Percentiles rank a stretch among this genome's conserved stretches.
phyloP scores from a whole-genome alignment of 1,140 invertebrate species.

The Aphelenchoides avenae region DNA sequence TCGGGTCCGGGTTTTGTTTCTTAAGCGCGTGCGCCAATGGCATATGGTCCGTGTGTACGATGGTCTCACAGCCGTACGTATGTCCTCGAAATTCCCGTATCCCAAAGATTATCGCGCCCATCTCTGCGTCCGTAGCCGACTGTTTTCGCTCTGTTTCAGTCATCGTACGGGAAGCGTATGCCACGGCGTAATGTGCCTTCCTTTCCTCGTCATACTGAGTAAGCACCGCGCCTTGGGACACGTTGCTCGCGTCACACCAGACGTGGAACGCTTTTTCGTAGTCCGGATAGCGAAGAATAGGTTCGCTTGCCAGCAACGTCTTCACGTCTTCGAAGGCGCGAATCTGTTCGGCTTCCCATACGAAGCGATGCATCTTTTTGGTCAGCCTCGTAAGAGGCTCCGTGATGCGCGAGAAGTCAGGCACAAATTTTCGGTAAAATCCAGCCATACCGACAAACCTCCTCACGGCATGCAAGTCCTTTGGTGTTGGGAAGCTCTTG shows the following conservation, averaged over 20 bases:
- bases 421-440: constrained; percentile 4
- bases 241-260: not conserved
- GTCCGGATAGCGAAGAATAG: constrained; percentile 4
- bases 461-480: constrained; percentile 1
- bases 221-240: not conserved
- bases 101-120: constrained; percentile 4
- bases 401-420: constrained; percentile 6
- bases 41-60: constrained; percentile 11
- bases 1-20: constrained; percentile 10
- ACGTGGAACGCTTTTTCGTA: constrained; percentile 11
- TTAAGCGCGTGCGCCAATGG: constrained; percentile 7
- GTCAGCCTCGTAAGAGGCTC: constrained; percentile 1
- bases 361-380: not conserved
- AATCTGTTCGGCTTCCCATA: constrained; percentile 5
- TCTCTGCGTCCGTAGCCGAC: constrained; percentile 1
- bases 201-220: constrained; percentile 5
- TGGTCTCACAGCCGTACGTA: constrained; percentile 1
- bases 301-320: not conserved
- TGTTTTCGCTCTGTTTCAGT: constrained; percentile 1
- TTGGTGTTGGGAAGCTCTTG: not conserved
- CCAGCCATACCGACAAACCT: not conserved
- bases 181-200: not conserved
- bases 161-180: not conserved
- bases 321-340: constrained; percentile 1
- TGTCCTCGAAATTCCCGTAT: constrained; percentile 5